A percentile compares a stretch with the other conserved stretches of the same genome.
Evolutionary conservation across 2,888 invertebrate species (phyloP).

Genomic region (Tenodera sinensis): DNA sequence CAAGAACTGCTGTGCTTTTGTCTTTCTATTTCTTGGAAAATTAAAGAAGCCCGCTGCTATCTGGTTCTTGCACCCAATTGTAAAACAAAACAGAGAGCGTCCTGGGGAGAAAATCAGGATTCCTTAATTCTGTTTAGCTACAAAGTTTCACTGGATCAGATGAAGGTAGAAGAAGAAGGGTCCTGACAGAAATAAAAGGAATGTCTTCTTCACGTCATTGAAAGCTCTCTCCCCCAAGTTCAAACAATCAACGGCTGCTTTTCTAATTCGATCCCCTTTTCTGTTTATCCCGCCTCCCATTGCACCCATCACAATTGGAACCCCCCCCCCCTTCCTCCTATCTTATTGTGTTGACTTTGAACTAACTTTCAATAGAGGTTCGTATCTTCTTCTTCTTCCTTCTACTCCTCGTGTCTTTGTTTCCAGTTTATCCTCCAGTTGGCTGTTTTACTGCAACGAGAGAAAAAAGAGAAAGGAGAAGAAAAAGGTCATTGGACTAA

Average conservation of each 20-base stretch:
- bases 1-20: neutral
- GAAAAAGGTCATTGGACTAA: conserved; percentile 17
- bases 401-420: conserved; percentile 8
- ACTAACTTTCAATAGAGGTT: conserved; percentile 10
- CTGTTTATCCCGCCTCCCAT: conserved; percentile 18
- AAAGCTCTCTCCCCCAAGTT: conserved; percentile 7
- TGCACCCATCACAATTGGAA: conserved; percentile 10
- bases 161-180: conserved; percentile 20
- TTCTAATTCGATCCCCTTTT: conserved; percentile 21
- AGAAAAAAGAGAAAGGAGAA: too few species aligned
- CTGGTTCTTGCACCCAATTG: conserved; percentile 11
- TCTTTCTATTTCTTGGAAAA: neutral
- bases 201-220: conserved; percentile 6
- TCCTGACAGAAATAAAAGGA: conserved; percentile 13
- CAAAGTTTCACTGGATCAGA: conserved; percentile 24
- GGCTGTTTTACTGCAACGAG: conserved; percentile 16
- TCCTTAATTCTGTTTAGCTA: conserved; percentile 25
- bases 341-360: conserved; percentile 26
- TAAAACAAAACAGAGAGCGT: conserved; percentile 14
- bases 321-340: conserved; percentile 5
- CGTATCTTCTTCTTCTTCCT: neutral
- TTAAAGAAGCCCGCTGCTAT: conserved; percentile 3
- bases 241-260: conserved; percentile 27
- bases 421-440: conserved; percentile 23
- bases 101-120: conserved; percentile 15